phyloP scores from a whole-genome alignment of 2,113 vertebrate genomes.

The Coryphaenoides rupestris region DNA sequence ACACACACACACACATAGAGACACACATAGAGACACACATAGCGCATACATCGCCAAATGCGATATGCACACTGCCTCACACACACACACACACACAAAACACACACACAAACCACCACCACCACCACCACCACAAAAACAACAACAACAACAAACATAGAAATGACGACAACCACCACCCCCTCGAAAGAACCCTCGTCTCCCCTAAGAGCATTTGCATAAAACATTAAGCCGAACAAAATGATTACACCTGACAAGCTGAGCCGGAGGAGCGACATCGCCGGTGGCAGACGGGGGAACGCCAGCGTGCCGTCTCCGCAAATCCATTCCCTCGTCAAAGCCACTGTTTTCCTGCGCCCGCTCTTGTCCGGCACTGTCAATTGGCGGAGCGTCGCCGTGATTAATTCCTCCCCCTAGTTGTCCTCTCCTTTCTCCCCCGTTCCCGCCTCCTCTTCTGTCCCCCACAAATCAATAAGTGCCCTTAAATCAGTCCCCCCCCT shows the following conservation, averaged over 20 bases:
- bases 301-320: constrained; percentile 68
- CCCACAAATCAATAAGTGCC: constrained; percentile 79
- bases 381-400: constrained; percentile 64
- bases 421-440: constrained; percentile 67
- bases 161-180: constrained; percentile 30
- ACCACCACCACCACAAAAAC: constrained; percentile 12
- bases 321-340: constrained; percentile 74
- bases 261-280: constrained; percentile 76
- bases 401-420: constrained; percentile 76
- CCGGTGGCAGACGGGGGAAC: constrained; percentile 75
- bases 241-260: constrained; percentile 82
- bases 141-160: constrained; percentile 5
- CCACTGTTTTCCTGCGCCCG: constrained; percentile 63
- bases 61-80: constrained; percentile 20
- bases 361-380: constrained; percentile 74
- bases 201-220: constrained; percentile 75
- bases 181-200: constrained; percentile 70
- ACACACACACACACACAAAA: constrained; percentile 42
- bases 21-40: constrained; percentile 12
- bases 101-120: constrained; percentile 37
- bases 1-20: constrained; percentile 7
- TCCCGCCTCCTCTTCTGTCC: constrained; percentile 68
- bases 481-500: constrained; percentile 78
- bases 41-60: constrained; percentile 12
- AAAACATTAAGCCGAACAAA: constrained; percentile 83